Base-by-base conservation (phyloP, 2,113 vertebrate species). In the Catharus minimus region DNA sequence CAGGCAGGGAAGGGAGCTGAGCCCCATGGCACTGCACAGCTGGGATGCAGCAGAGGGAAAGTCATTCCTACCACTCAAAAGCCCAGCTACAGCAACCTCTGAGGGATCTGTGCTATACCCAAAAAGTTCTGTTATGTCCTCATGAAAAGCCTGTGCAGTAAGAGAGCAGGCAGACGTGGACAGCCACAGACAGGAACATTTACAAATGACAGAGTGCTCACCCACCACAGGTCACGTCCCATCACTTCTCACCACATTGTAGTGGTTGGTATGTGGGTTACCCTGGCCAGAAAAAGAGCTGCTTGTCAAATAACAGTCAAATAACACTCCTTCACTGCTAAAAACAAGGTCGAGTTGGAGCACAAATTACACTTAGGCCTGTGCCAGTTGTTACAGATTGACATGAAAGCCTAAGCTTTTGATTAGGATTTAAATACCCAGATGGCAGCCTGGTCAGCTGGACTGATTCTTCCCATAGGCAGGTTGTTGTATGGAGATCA, bases 11-110 rank as follows among this genome's bases (percentile, higher is more conserved):
- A 22, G 7, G 57, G 44, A 15, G 56, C 56, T 3, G 22, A 81
- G 52, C 46, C 38, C 17, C 21, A 1, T 0, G 13, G 55, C 56
- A 15, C 73, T 22, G 64, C 61, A 52, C 3, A 12, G 17, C 0
- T 10, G 71, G 33, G 61, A 36, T n/a, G 12, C 41, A 82, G 61
- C 32, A 82, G 32, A 13, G 18, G 27, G 18, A 64, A 8, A 30
- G 33, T 1, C 3, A 41, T 6, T 60, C 22, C 24, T 61, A 78
- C 14, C 44, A 12, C 30, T 30, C 44, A 4, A 60, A 77, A 68
- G 21, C 10, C 28, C 36, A 27, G 13, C 17, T 10, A 49, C 21
- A 81, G 77, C 78, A 64, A 11, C 74, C 47, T 38, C 67, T 16
- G 5, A 6, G n/a, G 44, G 9, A 36, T 22, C 38, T 52, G 36